Evolutionary conservation across 2,888 invertebrate genomes (phyloP), one percentile per base, ranked within the genome.

Genomic region (Drosophila colorata): DNA sequence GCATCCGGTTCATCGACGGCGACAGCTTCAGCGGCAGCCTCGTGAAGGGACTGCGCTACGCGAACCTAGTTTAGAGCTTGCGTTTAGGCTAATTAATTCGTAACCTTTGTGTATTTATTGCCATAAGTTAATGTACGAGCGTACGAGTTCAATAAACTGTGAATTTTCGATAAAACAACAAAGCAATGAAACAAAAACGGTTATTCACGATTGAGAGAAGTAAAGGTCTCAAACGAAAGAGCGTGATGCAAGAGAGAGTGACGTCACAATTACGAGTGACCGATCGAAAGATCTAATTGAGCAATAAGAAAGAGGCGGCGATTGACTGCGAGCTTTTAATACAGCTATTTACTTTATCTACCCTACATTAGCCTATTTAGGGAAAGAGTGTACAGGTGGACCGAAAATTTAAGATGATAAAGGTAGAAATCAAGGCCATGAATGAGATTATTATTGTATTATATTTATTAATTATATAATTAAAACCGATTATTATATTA

Each of bases 41-140:
- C 25, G 75, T 92, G 2, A 92, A 91, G 70, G 92, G 92, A 20
- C 53, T 92, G 44, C 90, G 90, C 43, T 91, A 89, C 60, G 74
- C 87, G 57, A 91, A 91, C 80, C 73, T 91, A 80, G 82, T 90
- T 68, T 90, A 90, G 69, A 13, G n/a, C 13, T 25, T 35, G 43
- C 20, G 28, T 40, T 41, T 51, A 57, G 25, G 11, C 51, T 48
- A 59, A 40, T 61, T 69, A 41, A 67, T 20, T 52, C 37, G 40
- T 77, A 85, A 72, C 67, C 47, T 57, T 18, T 55, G 48, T 70
- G 72, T 74, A 86, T 83, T 80, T 86, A 88, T 86, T 82, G 69
- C 68, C 46, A 48, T 74, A 77, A 87, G 77, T 74, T 86, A 75
- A 78, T 71, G 71, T 74, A 77, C 84, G 67, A 56, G 6, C 63